Conservation (phyloP, 2,797 vertebrate species). For the Sebastes diploproa region DNA sequence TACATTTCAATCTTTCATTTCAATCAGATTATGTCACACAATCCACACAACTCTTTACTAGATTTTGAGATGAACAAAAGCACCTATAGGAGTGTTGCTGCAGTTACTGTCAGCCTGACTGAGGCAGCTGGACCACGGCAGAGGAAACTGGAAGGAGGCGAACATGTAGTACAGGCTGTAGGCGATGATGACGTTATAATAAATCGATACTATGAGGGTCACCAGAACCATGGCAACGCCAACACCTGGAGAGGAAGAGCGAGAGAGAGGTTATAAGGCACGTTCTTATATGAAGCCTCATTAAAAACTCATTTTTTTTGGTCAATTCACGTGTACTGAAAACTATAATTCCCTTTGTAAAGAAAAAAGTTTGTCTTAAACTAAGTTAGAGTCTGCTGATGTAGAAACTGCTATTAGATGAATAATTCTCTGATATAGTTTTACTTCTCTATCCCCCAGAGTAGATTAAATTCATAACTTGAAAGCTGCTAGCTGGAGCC, state of each 20-base stretch:
- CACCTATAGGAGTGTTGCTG: slow-evolving; percentile 82
- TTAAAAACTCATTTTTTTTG: background rate
- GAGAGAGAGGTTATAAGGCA: background rate
- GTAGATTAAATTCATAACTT: too few relatives aligned
- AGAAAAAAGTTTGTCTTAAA: too few relatives aligned
- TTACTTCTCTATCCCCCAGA: too few relatives aligned
- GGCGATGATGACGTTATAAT: slow-evolving; percentile 94
- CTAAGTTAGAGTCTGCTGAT: too few relatives aligned
- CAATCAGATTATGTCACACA: background rate
- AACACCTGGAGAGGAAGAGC: slow-evolving; percentile 82
- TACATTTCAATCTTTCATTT: background rate
- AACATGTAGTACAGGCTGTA: slow-evolving; percentile 96
- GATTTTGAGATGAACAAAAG: background rate
- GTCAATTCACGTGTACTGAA: background rate
- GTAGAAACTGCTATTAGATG: too few relatives aligned
- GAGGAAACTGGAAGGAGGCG: slow-evolving; percentile 90
- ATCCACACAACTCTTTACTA: background rate
- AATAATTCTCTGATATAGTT: too few relatives aligned
- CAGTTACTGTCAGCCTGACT: slow-evolving; percentile 84
- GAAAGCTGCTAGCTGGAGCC: too few relatives aligned
- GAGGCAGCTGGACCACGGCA: slow-evolving; percentile 89
- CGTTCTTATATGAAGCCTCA: background rate
- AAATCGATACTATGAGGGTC: slow-evolving; percentile 86
- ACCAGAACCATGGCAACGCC: slow-evolving; percentile 90
- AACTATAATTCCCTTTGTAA: too few relatives aligned